Base-by-base conservation (phyloP, 2,888 invertebrate genomes). In the Caenorhabditis afra region DNA sequence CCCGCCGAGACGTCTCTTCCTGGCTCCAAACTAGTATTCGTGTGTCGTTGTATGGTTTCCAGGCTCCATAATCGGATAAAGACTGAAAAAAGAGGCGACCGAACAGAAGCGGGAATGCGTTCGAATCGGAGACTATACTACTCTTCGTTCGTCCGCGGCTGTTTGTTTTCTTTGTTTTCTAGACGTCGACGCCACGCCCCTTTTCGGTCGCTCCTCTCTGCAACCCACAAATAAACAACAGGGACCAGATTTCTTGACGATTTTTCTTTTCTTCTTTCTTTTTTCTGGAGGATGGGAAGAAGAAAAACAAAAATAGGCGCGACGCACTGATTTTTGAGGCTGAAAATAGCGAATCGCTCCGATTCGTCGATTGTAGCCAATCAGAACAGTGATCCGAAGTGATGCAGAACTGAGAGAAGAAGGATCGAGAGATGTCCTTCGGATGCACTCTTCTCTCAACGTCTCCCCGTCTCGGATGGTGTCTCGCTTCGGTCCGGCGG, bases 401-500 rank as follows among this genome's bases (percentile, higher is more conserved):
- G n/a, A n/a, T n/a, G n/a, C n/a, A n/a, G n/a, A n/a, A n/a, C n/a
- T n/a, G 29, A 29, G 29, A 29, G 29, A 7, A 29, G 41, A 41
- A 41, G 14, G 41, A 41, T 41, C 41, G 11, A 11, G 18, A 16
- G 49, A 61, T 59, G 52, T 68, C 70, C 70, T 70, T 70, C 55
- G 14, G 22, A 68, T 70, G 70, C 47, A 70, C 70, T 70, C 45
- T 41, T 7, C n/a, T 23, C 35, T 53, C 53, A 20, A 12, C 45
- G 58, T 53, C 35, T 62, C 61, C 16, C 23, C 29, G 14, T 45
- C 37, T 52, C 29, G 7, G 8, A 16, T 35, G 14, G 16, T n/a
- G 16, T 59, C n/a, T 61, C 14, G 16, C 23, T 3, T 20, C 14
- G n/a, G n/a, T n/a, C n/a, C n/a, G n/a, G n/a, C n/a, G 18, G 20